Base-by-base conservation (phyloP, 2,113 vertebrate species). In the Spea bombifrons region DNA sequence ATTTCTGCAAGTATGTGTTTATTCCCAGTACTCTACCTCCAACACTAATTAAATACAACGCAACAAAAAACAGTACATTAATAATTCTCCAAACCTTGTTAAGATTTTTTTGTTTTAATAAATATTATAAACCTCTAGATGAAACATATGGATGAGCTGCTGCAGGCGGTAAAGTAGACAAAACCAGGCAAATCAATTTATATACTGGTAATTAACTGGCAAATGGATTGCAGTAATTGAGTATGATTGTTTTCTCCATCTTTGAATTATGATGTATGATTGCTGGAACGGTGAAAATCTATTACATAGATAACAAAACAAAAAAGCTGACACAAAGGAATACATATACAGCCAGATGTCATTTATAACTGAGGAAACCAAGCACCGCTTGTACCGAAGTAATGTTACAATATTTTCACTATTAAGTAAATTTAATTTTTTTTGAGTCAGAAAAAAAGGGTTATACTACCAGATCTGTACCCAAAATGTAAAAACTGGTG, bases 251-350 rank as follows among this genome's bases (percentile, higher is more conserved):
- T 73, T 79, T 45, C 66, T 49, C 77, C 64, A 73, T 72, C 52
- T 73, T 73, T 53, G 66, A 80, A 74, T 74, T 80, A 67, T 80
- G 71, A 80, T 80, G 73, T 80, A 74, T 71, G 65, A 59, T 72
- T 50, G 16, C 71, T 68, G 50, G 63, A 80, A 68, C 67, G 68
- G 48, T 55, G 63, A 45, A 73, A 52, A 68, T 74, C 46, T 74
- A 74, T 74, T 74, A 57, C 78, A 73, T 67, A 74, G 78, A 74
- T 61, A 74, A 74, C 44, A 66, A 48, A 68, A 9, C 78, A 80
- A 46, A 65, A 63, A 73, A 68, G 64, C 70, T 67, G 70, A 80
- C 64, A 59, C 63, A 49, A 68, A 61, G 71, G 45, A 74, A 67
- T 46, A 30, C 30, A 30, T 30, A 30, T 30, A 30, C 30, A 30